A percentile compares a stretch with the other conserved stretches of the same genome.
phyloP scores from a whole-genome alignment of 2,113 vertebrate species.

The Tinamus guttatus region DNA sequence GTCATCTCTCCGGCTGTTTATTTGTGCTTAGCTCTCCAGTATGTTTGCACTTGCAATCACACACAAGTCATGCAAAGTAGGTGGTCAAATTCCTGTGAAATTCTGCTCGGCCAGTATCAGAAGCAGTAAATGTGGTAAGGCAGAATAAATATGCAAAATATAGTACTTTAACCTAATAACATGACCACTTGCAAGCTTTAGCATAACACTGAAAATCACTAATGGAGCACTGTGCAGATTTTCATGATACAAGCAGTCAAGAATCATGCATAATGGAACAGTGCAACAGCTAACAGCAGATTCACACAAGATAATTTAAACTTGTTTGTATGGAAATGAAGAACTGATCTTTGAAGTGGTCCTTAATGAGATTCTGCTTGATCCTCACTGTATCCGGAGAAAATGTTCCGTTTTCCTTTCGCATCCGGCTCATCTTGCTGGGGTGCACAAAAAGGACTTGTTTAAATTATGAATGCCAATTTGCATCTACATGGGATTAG shows the following conservation, averaged over 20 bases:
- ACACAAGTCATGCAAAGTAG: not conserved
- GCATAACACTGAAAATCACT: slow-evolving; percentile 71
- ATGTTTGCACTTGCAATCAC: not conserved
- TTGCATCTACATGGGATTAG: slow-evolving; percentile 60
- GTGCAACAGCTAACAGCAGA: slow-evolving; percentile 81
- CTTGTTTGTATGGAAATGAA: slow-evolving; percentile 86
- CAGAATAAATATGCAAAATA: slow-evolving; percentile 75
- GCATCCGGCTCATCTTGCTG: slow-evolving; percentile 73
- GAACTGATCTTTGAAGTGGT: slow-evolving; percentile 83
- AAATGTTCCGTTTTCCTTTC: slow-evolving; percentile 62
- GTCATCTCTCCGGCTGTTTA: not conserved
- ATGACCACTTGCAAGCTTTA: slow-evolving; percentile 76
- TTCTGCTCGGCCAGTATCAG: slow-evolving; percentile 4
- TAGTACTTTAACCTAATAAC: slow-evolving; percentile 76
- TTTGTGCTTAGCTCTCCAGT: not conserved
- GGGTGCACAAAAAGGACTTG: slow-evolving; percentile 58
- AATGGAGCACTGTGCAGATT: slow-evolving; percentile 73
- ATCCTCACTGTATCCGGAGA: slow-evolving; percentile 79
- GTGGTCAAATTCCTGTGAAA: slow-evolving; percentile 26
- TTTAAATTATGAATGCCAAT: slow-evolving; percentile 78
- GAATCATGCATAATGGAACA: slow-evolving; percentile 84
- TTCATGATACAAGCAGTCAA: slow-evolving; percentile 74
- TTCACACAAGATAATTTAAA: slow-evolving; percentile 82
- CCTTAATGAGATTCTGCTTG: slow-evolving; percentile 84
- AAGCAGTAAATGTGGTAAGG: slow-evolving; percentile 69